Base-by-base conservation (phyloP, 2,113 vertebrate genomes). In the Oreocharis arfaki region DNA sequence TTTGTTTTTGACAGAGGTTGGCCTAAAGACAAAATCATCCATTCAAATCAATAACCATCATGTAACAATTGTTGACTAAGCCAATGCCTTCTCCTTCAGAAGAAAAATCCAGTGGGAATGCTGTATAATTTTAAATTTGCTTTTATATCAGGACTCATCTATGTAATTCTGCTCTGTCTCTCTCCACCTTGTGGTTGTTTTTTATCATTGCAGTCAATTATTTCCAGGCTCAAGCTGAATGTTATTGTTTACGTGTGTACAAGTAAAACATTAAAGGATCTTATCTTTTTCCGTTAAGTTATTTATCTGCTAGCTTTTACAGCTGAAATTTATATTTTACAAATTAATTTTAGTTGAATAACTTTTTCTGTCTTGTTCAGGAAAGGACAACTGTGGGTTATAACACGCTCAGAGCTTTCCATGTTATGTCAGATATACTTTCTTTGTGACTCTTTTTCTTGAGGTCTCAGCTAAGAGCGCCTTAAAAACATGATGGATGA, bases 1-100 rank as follows among this genome's bases (percentile, higher is more conserved):
- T 96, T 97, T 96, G 61, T 68, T 96, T 97, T 96, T 96, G 92
- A 96, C 86, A 95, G 73, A 88, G 46, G 52, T 92, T 97, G 93
- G 80, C 88, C 87, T 94, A 84, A 95, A 96, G 96, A 95, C 61
- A 97, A 95, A 97, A 92, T 55, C 60, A 94, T 96, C 87, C 35
- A 78, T 96, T 97, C 90, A 96, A 84, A 96, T 97, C 85, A 96
- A 95, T 97, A 97, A 90, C 81, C 74, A 64, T 97, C 84, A 95
- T 75, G 73, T 76, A 96, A 85, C 41, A 90, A 85, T 57, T 94
- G 91, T 94, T 90, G 83, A 95, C 68, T 94, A 94, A 95, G 87
- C 42, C 68, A 89, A 65, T 88, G 86, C 35, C 35, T 65, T 92
- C 61, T 89, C 59, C 47, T 97, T 97, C 47, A 92, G 64, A 80